phyloP scores from a whole-genome alignment of 2,113 vertebrate species.

The Grammomys dolichurus region DNA sequence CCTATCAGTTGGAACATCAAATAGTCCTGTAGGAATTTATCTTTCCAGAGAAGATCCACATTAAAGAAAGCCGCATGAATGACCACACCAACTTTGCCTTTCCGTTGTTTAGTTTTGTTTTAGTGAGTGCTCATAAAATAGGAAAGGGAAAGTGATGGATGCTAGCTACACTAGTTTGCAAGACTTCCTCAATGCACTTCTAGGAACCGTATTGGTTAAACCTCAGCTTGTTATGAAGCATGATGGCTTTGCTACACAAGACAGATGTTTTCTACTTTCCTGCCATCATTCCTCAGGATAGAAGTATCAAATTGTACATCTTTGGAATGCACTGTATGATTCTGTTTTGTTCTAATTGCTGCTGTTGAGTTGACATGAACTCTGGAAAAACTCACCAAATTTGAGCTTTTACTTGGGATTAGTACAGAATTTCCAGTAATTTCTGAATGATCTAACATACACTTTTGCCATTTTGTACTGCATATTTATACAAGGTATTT shows the following conservation, averaged over 20 bases:
- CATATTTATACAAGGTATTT: neutral
- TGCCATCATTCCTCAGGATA: neutral
- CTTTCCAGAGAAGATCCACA: conserved; percentile 64
- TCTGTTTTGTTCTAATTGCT: neutral
- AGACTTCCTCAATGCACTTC: neutral
- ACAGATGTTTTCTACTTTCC: neutral
- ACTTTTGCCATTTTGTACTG: neutral
- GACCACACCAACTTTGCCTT: neutral
- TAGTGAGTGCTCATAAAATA: conserved; percentile 74
- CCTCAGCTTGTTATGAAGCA: neutral
- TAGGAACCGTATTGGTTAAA: neutral
- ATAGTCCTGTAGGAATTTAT: conserved; percentile 43
- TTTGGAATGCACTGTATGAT: neutral
- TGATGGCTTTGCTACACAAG: neutral
- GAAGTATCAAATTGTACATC: neutral
- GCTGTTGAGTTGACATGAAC: neutral
- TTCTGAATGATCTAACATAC: neutral
- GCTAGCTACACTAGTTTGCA: neutral
- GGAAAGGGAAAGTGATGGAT: neutral
- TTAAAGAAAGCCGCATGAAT: neutral
- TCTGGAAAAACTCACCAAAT: neutral
- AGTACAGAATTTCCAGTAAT: neutral
- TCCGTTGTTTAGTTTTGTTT: neutral
- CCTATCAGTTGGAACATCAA: conserved; percentile 58
- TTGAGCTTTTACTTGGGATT: neutral